These are phyloP conservation scores for Trichonephila clavata DNA, from an alignment of 1,140 invertebrate genomes.

Conservation along the genomic window DNA sequence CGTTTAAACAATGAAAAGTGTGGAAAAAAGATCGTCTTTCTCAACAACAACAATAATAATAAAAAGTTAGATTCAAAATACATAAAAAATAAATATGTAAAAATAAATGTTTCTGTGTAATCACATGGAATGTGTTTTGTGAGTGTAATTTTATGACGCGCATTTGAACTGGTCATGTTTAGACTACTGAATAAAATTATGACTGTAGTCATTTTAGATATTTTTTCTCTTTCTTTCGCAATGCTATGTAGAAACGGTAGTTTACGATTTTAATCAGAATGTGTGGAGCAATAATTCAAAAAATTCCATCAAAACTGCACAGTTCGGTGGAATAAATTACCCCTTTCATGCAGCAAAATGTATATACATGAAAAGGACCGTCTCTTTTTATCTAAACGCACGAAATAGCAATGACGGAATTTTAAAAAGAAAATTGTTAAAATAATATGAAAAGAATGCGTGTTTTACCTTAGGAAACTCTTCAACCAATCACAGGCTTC, in stretches of 20 bases:
- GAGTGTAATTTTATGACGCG: not conserved
- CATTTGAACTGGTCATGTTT: not conserved
- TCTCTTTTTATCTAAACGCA: not conserved
- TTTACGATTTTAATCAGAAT: slow-evolving; percentile 4
- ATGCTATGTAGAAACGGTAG: not conserved
- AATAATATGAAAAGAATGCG: slow-evolving; percentile 12
- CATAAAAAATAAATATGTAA: slow-evolving; percentile 12
- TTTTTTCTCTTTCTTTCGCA: not conserved
- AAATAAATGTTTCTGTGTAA: slow-evolving; percentile 20
- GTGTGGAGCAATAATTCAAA: slow-evolving; percentile 31
- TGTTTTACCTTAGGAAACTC: not conserved
- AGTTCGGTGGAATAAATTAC: not conserved
- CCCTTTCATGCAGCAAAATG: not conserved
- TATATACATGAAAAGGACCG: not conserved
- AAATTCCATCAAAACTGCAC: slow-evolving; percentile 23
- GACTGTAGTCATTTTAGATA: not conserved
- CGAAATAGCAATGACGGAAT: not conserved
- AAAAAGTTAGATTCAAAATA: not conserved
- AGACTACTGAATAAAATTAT: slow-evolving; percentile 30
- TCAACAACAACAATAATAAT: not conserved
- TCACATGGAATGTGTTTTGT: not conserved
- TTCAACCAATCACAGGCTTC: not conserved
- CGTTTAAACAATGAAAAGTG: not conserved
- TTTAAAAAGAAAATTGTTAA: not conserved
- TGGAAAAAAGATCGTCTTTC: no score